Base-by-base conservation (phyloP, 2,797 vertebrate species). In the Geotrypetes seraphini region DNA sequence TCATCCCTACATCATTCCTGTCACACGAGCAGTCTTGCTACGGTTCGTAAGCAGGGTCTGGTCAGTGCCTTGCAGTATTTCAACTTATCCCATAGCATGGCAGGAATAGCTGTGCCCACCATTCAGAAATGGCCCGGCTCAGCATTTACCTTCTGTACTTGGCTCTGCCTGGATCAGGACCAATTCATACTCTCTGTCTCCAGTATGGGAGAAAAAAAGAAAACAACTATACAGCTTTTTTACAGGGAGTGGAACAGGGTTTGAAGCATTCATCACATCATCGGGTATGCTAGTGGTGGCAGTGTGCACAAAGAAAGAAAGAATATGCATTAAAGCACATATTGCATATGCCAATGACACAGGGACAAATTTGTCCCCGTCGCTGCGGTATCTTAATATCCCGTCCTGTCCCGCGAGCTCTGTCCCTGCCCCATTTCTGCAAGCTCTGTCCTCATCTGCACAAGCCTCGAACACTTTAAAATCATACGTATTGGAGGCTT, bases 221-320 rank as follows among this genome's bases (percentile, higher is more conserved):
- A 97, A 98, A 51, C 95, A 98, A 46, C 78, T 96, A 6, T 96
- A 96, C 66, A 96, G 92, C 53, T 98, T 97, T 71, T 98, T 98
- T 56, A 92, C 91, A 30, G 83, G 76, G 4, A 86, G 86, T 12
- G 95, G 95, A 21, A 91, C 86, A 2, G 94, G 95, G 2, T 98
- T 98, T 35, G 95, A 98, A 76, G 95, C 95, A 21, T 98, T 98
- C 44, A 89, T 98, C 60, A 91, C 90, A 1, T 84, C 68, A 12
- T 83, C 80, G 0, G 95, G 95, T 5, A 68, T 80, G 15, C 40
- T 98, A 43, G 94, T 97, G 40, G 92, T 96, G 52, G 95, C 95
- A 2, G 92, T 98, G 12, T 98, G 95, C 69, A 97, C 91, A n/a
- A n/a, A n/a, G n/a, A 0, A 97, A 95, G 76, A 93, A 92, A 69